phyloP scores from a whole-genome alignment of 37 sponge, comb jelly and placozoan species.

The Cliona cf. orientalis region DNA sequence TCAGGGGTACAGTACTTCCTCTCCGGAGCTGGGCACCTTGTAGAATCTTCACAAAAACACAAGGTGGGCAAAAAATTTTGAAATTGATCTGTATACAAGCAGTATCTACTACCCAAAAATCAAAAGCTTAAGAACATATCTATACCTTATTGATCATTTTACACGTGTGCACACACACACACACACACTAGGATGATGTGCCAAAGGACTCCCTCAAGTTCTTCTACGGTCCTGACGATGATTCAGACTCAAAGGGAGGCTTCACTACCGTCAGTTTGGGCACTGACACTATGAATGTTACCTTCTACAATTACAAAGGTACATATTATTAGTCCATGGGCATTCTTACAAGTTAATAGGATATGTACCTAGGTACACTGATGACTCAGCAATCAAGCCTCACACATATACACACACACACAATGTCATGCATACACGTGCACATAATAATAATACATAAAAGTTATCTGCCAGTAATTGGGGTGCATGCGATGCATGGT shows the following conservation, averaged over 20 bases:
- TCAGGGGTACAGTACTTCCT: constrained; percentile 79
- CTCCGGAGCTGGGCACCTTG: constrained; percentile 86
- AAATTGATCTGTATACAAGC: no score
- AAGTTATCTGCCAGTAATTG: no score
- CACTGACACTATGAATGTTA: constrained; percentile 36
- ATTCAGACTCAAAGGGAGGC: constrained; percentile 40
- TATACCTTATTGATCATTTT: not conserved
- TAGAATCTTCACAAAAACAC: constrained; percentile 60
- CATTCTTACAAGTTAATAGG: no score
- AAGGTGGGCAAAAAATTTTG: no score
- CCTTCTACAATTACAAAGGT: constrained; percentile 68
- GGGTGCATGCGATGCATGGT: no score
- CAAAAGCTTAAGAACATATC: not conserved
- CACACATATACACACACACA: no score
- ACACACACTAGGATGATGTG: constrained; percentile 64
- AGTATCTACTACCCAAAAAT: not conserved
- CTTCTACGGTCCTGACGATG: constrained; percentile 48
- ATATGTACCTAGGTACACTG: no score
- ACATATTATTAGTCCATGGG: not conserved
- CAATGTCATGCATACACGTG: no score
- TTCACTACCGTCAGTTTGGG: constrained; percentile 63
- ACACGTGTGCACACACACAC: not conserved
- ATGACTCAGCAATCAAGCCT: no score
- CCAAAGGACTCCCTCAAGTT: constrained; percentile 74
- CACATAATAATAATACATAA: no score